These are phyloP conservation scores for Pavo muticus DNA, from an alignment of 2,113 vertebrate species.

Conservation along the genomic window DNA sequence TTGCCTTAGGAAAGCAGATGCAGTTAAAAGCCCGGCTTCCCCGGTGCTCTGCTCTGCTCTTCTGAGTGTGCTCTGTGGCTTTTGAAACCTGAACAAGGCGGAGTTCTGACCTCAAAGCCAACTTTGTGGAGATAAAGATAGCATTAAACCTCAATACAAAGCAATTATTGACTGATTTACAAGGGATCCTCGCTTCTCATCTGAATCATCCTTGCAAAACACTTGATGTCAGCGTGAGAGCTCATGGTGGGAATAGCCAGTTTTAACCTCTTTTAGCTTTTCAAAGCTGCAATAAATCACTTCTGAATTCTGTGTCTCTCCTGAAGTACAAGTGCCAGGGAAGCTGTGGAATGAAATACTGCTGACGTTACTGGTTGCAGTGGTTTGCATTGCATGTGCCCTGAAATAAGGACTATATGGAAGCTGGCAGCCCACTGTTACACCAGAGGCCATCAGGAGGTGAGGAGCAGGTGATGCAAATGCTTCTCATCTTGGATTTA, in stretches of 20 bases:
- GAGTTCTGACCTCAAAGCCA: not conserved
- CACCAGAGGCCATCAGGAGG: not conserved
- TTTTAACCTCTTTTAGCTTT: conserved; percentile 45
- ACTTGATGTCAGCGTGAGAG: not conserved
- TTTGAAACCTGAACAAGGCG: not conserved
- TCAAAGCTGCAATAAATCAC: conserved; percentile 24
- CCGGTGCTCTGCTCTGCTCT: not conserved
- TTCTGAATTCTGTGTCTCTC: not conserved
- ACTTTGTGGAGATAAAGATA: not conserved
- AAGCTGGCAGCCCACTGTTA: not conserved
- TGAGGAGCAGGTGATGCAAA: not conserved
- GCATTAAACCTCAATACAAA: not conserved
- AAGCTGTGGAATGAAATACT: not conserved
- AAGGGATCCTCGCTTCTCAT: not conserved
- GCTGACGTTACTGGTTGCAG: not conserved
- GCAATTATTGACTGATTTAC: conserved; percentile 24
- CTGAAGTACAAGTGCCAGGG: conserved; percentile 1
- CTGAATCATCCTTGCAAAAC: conserved; percentile 20
- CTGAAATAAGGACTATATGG: not conserved
- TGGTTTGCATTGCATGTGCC: not conserved
- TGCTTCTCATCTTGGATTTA: not conserved
- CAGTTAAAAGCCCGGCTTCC: not conserved
- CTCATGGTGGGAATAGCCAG: not conserved
- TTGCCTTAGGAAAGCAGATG: not conserved
- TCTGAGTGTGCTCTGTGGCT: not conserved